A percentile compares a stretch with the other conserved stretches of the same genome.
Conservation (phyloP, 2,888 invertebrate species). For the Hyposoter dolosus region DNA sequence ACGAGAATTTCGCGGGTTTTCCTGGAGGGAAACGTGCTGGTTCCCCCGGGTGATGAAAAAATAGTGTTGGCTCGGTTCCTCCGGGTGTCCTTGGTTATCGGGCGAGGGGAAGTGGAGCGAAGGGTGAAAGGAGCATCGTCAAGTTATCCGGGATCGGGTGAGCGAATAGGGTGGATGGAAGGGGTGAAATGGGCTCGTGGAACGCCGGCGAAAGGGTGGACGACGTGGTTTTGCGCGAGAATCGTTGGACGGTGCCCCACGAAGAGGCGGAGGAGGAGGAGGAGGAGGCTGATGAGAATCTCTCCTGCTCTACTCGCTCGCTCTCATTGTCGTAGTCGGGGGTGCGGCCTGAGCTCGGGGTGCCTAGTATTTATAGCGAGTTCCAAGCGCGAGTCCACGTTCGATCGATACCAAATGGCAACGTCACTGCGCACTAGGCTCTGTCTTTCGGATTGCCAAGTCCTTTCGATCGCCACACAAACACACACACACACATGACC, state of each 20-base stretch:
- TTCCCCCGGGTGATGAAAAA: slow-evolving; percentile 44
- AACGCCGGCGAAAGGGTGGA: slow-evolving; percentile 63
- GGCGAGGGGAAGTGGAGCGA: slow-evolving; percentile 53
- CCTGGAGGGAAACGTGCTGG: slow-evolving; percentile 7
- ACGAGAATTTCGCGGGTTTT: slow-evolving; percentile 23
- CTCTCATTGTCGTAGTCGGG: slow-evolving; percentile 48
- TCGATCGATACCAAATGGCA: slow-evolving; percentile 82
- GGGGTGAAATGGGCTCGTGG: neutral
- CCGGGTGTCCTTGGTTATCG: neutral
- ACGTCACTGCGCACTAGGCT: slow-evolving; percentile 80
- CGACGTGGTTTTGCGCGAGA: slow-evolving; percentile 54
- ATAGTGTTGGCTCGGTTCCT: neutral
- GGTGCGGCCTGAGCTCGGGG: slow-evolving; percentile 76
- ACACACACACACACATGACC: slow-evolving; percentile 5
- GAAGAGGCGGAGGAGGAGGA: slow-evolving; percentile 65
- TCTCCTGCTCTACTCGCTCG: neutral
- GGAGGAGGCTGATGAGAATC: neutral
- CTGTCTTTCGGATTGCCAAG: slow-evolving; percentile 74
- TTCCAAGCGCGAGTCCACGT: slow-evolving; percentile 77
- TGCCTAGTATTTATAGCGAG: slow-evolving; percentile 83
- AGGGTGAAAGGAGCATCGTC: slow-evolving; percentile 27
- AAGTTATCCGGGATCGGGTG: slow-evolving; percentile 46
- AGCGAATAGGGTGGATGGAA: slow-evolving; percentile 33
- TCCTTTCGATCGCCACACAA: slow-evolving; percentile 18
- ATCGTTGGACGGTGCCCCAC: neutral